These are phyloP conservation scores for Cephalopachus bancanus DNA, from an alignment of 2,797 vertebrate genomes.

Conservation along the genomic window DNA sequence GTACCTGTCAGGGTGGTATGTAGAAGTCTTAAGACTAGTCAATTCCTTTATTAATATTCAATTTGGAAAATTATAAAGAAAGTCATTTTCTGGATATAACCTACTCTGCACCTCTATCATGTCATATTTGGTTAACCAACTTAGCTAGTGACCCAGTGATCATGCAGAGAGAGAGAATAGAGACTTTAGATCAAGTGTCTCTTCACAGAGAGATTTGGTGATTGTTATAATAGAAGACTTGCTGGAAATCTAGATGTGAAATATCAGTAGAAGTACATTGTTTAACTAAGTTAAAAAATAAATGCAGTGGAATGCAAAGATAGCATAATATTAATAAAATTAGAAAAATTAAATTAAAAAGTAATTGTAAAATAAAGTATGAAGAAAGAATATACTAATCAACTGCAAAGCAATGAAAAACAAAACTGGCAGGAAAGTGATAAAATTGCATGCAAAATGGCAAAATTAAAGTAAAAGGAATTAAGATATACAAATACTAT, in stretches of 20 bases:
- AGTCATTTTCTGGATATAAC: neutral
- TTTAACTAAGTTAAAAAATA: neutral
- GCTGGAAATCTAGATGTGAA: neutral
- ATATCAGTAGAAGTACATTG: neutral
- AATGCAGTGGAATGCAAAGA: neutral
- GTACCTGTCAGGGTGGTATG: neutral
- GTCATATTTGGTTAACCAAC: neutral
- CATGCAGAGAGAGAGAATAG: accelerated
- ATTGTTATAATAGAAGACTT: neutral
- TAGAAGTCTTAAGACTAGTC: neutral
- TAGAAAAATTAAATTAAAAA: neutral
- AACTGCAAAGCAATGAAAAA: neutral
- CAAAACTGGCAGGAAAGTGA: neutral
- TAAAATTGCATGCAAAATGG: neutral
- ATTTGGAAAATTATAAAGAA: neutral
- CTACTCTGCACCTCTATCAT: accelerated
- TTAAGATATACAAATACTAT: neutral
- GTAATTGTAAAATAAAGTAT: too few species aligned
- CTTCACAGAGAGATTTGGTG: neutral
- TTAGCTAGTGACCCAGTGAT: neutral
- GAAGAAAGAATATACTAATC: neutral
- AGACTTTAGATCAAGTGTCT: neutral
- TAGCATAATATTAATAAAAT: neutral
- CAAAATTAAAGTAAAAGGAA: neutral
- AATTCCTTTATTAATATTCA: neutral